A percentile compares a stretch with the other conserved stretches of the same genome.
Conservation (phyloP, 2,888 invertebrate genomes). For the Coenonympha arcania region DNA sequence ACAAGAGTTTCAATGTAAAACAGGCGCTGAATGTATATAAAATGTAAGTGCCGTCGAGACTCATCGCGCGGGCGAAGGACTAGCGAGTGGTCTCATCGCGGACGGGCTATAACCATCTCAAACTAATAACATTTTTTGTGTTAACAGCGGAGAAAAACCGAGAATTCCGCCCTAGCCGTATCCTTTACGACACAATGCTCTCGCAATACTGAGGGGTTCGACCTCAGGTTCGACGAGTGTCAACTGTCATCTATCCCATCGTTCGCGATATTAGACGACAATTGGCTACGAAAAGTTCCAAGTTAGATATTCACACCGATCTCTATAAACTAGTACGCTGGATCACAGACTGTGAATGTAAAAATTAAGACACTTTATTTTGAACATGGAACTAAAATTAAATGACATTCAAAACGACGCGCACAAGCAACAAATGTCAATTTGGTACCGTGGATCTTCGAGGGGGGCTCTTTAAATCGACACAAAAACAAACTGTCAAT, state of each 20-base stretch:
- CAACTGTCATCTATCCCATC: slow-evolving; percentile 44
- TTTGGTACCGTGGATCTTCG: too few relatives aligned
- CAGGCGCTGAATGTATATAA: neutral
- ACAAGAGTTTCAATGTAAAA: neutral
- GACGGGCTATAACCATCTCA: slow-evolving; percentile 67
- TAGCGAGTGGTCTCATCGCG: slow-evolving; percentile 51
- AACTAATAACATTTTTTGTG: slow-evolving; percentile 73
- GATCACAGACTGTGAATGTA: too few relatives aligned
- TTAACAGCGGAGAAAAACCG: slow-evolving; percentile 59
- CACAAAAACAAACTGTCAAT: too few relatives aligned
- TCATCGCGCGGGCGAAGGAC: slow-evolving; percentile 47
- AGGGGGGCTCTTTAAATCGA: too few relatives aligned
- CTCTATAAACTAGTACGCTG: too few relatives aligned
- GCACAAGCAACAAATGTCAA: too few relatives aligned
- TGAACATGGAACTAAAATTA: too few relatives aligned
- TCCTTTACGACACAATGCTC: slow-evolving; percentile 44
- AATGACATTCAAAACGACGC: too few relatives aligned
- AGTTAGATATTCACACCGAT: too few relatives aligned
- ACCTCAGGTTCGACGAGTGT: too few relatives aligned
- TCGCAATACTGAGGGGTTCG: slow-evolving; percentile 43
- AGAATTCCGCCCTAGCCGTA: slow-evolving; percentile 50
- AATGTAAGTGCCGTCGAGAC: neutral
- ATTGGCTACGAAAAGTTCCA: slow-evolving; percentile 4
- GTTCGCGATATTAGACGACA: slow-evolving; percentile 35
- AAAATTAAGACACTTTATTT: too few relatives aligned